Evolutionary conservation across 2,797 vertebrate species (phyloP).

Genomic region (Anabacerthia variegaticeps): DNA sequence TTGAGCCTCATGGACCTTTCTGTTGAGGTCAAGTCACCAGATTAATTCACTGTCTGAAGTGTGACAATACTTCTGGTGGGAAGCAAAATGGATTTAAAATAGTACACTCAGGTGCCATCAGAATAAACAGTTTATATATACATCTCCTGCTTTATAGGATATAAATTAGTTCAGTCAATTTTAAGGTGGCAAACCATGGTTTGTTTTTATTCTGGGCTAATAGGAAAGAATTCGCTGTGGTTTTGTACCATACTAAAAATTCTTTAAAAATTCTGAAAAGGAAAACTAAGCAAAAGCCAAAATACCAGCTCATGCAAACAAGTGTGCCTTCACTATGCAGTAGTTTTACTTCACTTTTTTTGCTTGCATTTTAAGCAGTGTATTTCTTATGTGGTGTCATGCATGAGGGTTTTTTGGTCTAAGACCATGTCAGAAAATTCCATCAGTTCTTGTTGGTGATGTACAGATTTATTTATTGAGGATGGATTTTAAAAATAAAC

Average conservation of each 20-base stretch:
- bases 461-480: not conserved
- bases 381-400: not conserved
- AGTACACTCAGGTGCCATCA: not conserved
- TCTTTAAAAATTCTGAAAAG: not conserved
- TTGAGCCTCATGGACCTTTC: not conserved
- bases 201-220: not conserved
- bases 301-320: not conserved
- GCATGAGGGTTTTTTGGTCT: rapidly evolving
- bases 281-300: not conserved
- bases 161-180: not conserved
- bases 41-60: not conserved
- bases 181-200: not conserved
- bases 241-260: not conserved
- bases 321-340: not conserved
- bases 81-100: not conserved
- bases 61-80: not conserved
- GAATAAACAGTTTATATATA: not conserved
- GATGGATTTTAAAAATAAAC: not conserved
- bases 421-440: not conserved
- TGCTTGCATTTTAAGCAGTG: not conserved
- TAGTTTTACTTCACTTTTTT: not conserved
- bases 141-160: not conserved
- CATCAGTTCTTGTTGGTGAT: not conserved
- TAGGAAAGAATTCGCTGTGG: not conserved
- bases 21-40: not conserved